Evolutionary conservation across 2,113 vertebrate species (phyloP).

Genomic region (Festucalex cinctus): DNA sequence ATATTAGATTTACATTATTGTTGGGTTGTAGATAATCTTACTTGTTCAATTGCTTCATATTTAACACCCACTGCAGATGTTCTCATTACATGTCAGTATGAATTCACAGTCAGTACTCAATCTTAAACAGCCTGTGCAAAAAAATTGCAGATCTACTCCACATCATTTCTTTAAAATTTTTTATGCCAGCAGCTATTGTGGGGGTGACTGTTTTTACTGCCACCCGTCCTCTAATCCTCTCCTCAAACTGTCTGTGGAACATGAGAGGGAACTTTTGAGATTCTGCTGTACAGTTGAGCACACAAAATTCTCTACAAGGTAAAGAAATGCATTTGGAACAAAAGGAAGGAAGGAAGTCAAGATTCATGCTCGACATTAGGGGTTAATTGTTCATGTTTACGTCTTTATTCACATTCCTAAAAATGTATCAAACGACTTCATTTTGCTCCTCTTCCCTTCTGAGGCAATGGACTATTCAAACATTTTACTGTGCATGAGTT

Average conservation of each 20-base stretch:
- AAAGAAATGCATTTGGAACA: neutral
- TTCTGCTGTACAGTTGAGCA: neutral
- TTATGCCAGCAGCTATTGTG: constrained; percentile 46
- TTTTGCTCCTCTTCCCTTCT: too few species aligned
- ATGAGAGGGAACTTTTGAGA: constrained; percentile 1
- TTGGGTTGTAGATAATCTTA: neutral
- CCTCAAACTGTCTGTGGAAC: constrained; percentile 8
- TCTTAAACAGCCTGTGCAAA: constrained; percentile 22
- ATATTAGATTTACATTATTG: neutral
- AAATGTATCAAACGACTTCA: too few species aligned
- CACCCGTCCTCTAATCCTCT: constrained; percentile 30
- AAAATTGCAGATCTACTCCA: constrained; percentile 13
- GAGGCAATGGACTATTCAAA: too few species aligned
- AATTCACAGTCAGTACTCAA: neutral
- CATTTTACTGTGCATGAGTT: too few species aligned
- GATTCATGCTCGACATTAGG: too few species aligned
- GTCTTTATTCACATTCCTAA: too few species aligned
- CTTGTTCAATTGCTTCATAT: too few species aligned
- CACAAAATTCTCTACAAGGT: neutral
- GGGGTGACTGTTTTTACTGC: constrained; percentile 47
- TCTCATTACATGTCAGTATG: neutral
- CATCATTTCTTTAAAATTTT: constrained; percentile 2
- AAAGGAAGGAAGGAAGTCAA: neutral
- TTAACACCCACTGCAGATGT: neutral
- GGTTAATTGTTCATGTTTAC: too few species aligned